A percentile compares a stretch with the other conserved stretches of the same genome.
Evolutionary conservation across 1,140 invertebrate species (phyloP).

Genomic region (Lysiphlebus fabarum): DNA sequence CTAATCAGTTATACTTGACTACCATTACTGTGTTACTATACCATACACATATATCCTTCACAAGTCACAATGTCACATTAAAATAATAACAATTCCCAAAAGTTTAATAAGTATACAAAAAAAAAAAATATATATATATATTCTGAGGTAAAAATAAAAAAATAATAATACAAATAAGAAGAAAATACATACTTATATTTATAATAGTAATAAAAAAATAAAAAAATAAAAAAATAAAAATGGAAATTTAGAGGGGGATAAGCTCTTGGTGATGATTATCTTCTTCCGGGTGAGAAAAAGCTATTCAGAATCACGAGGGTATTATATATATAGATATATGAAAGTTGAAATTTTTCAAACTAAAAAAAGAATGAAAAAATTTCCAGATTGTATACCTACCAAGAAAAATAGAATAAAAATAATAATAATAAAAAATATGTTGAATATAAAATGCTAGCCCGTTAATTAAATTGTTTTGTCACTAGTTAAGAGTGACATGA

Average conservation of each 20-base stretch:
- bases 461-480: no score
- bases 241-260: slow-evolving; percentile 7
- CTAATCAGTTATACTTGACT: no score
- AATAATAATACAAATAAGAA: neutral
- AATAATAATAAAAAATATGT: no score
- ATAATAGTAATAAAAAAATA: neutral
- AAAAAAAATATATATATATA: slow-evolving; percentile 7
- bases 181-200: no score
- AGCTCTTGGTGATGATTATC: slow-evolving; percentile 18
- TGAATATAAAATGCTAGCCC: no score
- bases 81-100: neutral
- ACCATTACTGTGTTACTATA: no score
- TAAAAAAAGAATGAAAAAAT: neutral
- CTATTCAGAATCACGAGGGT: slow-evolving; percentile 3
- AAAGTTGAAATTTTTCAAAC: slow-evolving; percentile 4
- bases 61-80: no score
- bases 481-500: no score
- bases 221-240: neutral
- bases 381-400: neutral
- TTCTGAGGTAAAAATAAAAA: neutral
- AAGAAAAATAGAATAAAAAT: no score
- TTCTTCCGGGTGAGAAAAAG: slow-evolving; percentile 8
- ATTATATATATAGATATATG: neutral
- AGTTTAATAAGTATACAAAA: slow-evolving; percentile 4
- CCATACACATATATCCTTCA: no score